phyloP scores from a whole-genome alignment of 2,797 vertebrate genomes.

The Carduelis carduelis region DNA sequence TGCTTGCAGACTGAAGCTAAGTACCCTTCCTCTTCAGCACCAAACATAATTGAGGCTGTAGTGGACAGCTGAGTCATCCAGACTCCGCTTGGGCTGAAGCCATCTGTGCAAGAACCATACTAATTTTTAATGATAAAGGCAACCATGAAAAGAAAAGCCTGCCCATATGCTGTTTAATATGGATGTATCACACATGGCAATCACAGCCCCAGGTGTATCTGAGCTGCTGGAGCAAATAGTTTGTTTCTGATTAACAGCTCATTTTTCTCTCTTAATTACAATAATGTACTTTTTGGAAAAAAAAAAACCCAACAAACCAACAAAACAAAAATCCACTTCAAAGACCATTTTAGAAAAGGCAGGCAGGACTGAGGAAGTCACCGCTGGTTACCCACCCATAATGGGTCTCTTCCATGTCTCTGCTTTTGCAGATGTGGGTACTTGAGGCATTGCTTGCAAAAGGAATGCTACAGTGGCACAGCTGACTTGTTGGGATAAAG shows the following conservation, averaged over 20 bases:
- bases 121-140: not conserved
- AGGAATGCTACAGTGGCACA: not conserved
- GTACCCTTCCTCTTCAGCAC: not conserved
- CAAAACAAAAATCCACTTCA: not conserved
- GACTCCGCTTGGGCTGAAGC: not conserved
- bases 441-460: not conserved
- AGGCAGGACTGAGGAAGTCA: not conserved
- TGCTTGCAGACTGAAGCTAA: not conserved
- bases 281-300: not conserved
- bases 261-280: conserved; percentile 26
- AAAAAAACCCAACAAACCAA: not conserved
- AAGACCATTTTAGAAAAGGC: not conserved
- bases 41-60: not conserved
- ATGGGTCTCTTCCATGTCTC: not conserved
- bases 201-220: conserved; percentile 24
- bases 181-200: not conserved
- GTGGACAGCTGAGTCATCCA: not conserved
- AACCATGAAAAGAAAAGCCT: not conserved
- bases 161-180: conserved; percentile 34
- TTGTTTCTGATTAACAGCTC: conserved; percentile 17
- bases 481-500: not conserved
- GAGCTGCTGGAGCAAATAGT: not conserved
- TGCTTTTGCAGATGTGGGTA: not conserved
- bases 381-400: not conserved
- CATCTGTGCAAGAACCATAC: not conserved